Conservation (phyloP, 2,113 vertebrate species). For the Petrocephalus microphthalmus region DNA sequence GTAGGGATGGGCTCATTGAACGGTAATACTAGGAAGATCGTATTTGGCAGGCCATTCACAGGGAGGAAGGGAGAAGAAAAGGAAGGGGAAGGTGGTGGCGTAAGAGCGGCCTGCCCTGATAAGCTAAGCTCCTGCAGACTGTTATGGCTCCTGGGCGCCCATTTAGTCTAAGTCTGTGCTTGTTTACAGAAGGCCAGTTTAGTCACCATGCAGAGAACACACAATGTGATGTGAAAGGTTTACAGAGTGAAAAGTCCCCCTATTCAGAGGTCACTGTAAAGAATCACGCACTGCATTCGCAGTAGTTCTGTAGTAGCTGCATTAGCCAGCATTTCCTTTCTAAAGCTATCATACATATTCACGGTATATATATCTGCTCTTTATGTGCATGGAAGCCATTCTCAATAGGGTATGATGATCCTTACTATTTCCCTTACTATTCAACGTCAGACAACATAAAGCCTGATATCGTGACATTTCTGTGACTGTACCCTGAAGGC, state of each 20-base stretch:
- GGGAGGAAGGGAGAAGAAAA: not conserved
- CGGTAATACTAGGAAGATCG: not conserved
- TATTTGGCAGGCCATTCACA: not conserved
- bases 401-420: not conserved
- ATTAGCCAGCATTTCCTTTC: not conserved
- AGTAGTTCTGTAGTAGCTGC: not conserved
- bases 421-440: not conserved
- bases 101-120: not conserved
- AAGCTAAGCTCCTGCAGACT: not conserved
- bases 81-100: not conserved
- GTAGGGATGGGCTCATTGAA: conserved; percentile 22
- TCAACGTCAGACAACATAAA: not conserved
- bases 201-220: not conserved
- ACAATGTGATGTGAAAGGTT: not conserved
- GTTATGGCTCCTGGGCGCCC: not conserved
- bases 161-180: not conserved
- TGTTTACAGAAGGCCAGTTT: conserved; percentile 12
- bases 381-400: not conserved
- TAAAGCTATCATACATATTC: not conserved
- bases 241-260: not conserved
- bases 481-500: not conserved
- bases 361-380: not conserved
- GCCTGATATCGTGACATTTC: not conserved
- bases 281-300: not conserved
- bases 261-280: not conserved